Evolutionary conservation across 2,113 vertebrate genomes (phyloP), one percentile per base, ranked within the genome.

Genomic region (Pollimyrus isidori): DNA sequence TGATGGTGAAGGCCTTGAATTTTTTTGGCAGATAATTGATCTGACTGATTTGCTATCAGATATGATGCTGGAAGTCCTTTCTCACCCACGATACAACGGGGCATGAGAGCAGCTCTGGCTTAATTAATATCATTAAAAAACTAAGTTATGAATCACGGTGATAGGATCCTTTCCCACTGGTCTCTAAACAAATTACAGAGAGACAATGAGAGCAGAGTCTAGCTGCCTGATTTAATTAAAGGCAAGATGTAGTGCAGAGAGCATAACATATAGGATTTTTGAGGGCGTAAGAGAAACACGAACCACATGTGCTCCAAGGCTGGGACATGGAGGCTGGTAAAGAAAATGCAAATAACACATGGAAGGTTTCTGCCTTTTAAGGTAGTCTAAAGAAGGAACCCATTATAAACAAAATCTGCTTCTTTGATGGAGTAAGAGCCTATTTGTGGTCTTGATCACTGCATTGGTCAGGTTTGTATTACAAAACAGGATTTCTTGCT

Each of bases 161-260:
- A 91, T 90, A 92, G 93, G 90, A 92, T 93, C 50, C 91, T 92
- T 91, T 80, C 88, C 21, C 89, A 91, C 91, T 92, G 92, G 90
- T 91, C 91, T 93, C 91, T 95, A 95, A 95, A 94, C 94, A 94
- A 92, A 95, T 95, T 94, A 93, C 94, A 93, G 91, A 93, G 91
- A 94, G 90, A 89, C 87, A 87, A 91, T 53, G 91, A 91, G 73
- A 92, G 90, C 90, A 76, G 89, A 93, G 91, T 91, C 88, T 89
- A 88, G 80, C 83, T 89, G 89, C 88, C 89, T 92, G 91, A 91
- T 92, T 90, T 53, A 88, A 87, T 88, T 88, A 65, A 92, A 52
- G 15, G 86, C 39, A 49, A 88, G 87, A 35, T 83, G 62, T 21
- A 87, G 46, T 80, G 45, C 89, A 87, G 62, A 76, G 45, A 87